These are phyloP conservation scores for Ectropis grisescens DNA, from an alignment of 1,140 invertebrate genomes.

Conservation along the genomic window DNA sequence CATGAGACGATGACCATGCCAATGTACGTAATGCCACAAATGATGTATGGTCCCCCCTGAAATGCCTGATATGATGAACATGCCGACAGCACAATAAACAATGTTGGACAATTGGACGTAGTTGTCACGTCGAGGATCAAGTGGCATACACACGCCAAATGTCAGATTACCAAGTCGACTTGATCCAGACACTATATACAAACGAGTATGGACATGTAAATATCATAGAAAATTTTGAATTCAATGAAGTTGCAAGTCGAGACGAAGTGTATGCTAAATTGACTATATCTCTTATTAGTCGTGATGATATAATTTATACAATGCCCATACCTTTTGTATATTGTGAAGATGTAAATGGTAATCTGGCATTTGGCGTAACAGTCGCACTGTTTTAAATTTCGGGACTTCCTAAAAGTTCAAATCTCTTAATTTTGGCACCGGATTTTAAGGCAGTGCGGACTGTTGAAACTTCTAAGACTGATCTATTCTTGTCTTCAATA, in stretches of 20 bases:
- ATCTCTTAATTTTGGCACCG: no score
- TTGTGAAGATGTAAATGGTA: no score
- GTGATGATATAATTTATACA: slow-evolving; percentile 6
- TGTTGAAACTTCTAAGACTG: slow-evolving; percentile 34
- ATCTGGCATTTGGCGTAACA: slow-evolving; percentile 59
- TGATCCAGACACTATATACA: slow-evolving; percentile 26
- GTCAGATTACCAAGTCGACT: slow-evolving; percentile 55
- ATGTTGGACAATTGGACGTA: slow-evolving; percentile 51
- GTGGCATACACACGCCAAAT: slow-evolving; percentile 53
- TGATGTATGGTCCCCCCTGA: slow-evolving; percentile 31
- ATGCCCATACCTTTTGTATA: no score
- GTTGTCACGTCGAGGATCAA: slow-evolving; percentile 38
- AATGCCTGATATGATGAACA: slow-evolving; percentile 32
- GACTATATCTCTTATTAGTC: slow-evolving; percentile 6
- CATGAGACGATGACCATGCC: slow-evolving; percentile 47
- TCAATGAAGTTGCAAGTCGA: no score
- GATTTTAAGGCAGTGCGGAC: slow-evolving; percentile 31
- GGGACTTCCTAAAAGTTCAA: slow-evolving; percentile 15
- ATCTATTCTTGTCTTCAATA: slow-evolving; percentile 29
- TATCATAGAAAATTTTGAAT: no score
- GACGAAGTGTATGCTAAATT: no score
- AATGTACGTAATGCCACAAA: slow-evolving; percentile 47
- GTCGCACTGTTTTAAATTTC: slow-evolving; percentile 46
- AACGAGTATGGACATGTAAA: no score
- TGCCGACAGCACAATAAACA: slow-evolving; percentile 39